Evolutionary conservation across 2,797 vertebrate species (phyloP).

Genomic region (Leuciscus waleckii): DNA sequence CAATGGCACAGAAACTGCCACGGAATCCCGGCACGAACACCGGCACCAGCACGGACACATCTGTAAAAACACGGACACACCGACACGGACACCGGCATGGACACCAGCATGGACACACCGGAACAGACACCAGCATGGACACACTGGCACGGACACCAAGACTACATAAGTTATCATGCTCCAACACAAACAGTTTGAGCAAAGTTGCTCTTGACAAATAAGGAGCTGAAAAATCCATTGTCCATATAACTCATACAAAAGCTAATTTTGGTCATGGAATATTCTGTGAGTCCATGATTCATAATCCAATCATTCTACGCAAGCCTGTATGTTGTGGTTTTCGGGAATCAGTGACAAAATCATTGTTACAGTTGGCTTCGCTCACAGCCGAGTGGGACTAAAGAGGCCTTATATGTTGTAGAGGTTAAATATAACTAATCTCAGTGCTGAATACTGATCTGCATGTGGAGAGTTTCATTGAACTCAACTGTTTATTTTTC

Average conservation of each 20-base stretch:
- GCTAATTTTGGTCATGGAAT: neutral
- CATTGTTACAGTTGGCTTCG: slow-evolving; percentile 38
- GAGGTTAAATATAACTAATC: slow-evolving; percentile 4
- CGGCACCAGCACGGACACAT: too few relatives aligned
- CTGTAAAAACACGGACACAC: too few relatives aligned
- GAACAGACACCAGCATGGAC: too few relatives aligned
- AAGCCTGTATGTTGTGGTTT: neutral
- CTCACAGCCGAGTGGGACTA: neutral
- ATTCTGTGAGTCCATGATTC: neutral
- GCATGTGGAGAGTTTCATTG: slow-evolving; percentile 14
- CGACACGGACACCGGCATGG: too few relatives aligned
- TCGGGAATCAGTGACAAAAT: neutral
- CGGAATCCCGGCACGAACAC: too few relatives aligned
- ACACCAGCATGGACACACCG: too few relatives aligned
- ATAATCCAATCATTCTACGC: neutral
- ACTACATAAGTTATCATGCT: too few relatives aligned
- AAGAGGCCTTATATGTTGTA: slow-evolving; percentile 21
- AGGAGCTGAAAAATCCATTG: neutral
- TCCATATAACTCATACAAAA: neutral
- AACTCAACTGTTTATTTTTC: slow-evolving; percentile 32
- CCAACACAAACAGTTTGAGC: too few relatives aligned
- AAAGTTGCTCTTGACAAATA: neutral
- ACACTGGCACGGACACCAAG: too few relatives aligned
- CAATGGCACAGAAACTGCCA: too few relatives aligned
- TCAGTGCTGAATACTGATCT: slow-evolving; percentile 14